Evolutionary conservation across 1,140 invertebrate species (phyloP), one percentile per base, ranked within the genome.

Genomic region (Neuroterus valhalla): DNA sequence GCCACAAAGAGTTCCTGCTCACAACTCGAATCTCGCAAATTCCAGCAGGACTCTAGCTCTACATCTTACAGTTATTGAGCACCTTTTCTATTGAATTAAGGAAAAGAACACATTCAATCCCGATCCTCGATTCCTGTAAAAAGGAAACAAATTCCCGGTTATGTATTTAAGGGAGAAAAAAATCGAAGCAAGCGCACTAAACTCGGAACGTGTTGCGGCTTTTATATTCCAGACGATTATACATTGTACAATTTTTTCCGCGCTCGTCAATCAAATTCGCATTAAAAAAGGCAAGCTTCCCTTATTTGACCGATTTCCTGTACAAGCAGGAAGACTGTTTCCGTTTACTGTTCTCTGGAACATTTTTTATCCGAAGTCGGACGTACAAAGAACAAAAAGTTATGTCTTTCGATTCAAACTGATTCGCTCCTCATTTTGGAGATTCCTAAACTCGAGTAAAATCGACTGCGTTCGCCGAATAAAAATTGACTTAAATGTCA

Each of bases 1-100:
- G 78, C 79, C 50, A 70, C 55, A 12, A 66, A 70, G 71, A 67
- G 46, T 76, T 76, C 68, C 38, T 62, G 55, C 55, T 62, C 55
- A 62, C 26, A 62, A 62, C 55, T 62, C 14, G 23, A 62, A 15
- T 62, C 55, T 62, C 55, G 55, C 55, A 23, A 31, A 31, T 62
- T n/a, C 31, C 31, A 23, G 31, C 23, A 31, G 23, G 31, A 23
- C 55, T 31, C 55, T n/a, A 62, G 55, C 55, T 26, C 23, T 12
- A 62, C 55, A 8, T 38, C 31, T 62, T 15, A 62, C 23, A n/a
- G 15, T 62, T 23, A 62, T 23, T 62, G 26, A 62, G 21, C 23
- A 15, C 55, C 55, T 62, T 62, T 55, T 26, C 23, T 62, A 62
- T 31, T 62, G 31, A 15, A 62, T 31, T 62, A 31, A 62, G 23